A percentile compares a stretch with the other conserved stretches of the same genome.
These are phyloP conservation scores for Ctenomys sociabilis DNA, from an alignment of 2,113 vertebrate species.

Conservation along the genomic window DNA sequence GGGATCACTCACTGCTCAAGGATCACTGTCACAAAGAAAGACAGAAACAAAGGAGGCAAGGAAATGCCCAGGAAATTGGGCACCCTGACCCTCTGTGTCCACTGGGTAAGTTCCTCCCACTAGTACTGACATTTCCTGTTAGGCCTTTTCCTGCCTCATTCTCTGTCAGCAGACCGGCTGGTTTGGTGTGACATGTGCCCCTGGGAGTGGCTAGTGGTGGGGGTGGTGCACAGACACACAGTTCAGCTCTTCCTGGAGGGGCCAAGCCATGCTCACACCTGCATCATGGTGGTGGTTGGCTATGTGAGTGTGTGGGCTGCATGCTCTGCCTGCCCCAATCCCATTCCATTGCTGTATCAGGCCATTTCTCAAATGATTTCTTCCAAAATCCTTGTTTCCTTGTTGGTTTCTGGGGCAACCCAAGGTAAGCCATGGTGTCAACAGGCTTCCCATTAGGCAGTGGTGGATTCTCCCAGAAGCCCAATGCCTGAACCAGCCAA, in stretches of 20 bases:
- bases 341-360: background rate
- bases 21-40: background rate
- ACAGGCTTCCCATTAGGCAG: background rate
- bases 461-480: background rate
- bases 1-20: background rate
- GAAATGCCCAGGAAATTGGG: rapidly evolving
- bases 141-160: background rate
- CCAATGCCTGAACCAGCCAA: background rate
- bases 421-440: background rate
- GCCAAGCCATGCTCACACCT: background rate
- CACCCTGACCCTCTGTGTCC: rapidly evolving
- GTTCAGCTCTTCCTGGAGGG: background rate
- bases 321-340: background rate
- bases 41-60: background rate
- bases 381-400: background rate
- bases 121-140: background rate
- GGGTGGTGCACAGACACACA: background rate
- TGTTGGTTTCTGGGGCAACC: background rate
- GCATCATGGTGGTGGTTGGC: background rate
- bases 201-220: background rate
- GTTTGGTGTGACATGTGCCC: rapidly evolving
- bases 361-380: background rate
- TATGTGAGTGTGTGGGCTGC: rapidly evolving
- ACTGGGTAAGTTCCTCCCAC: background rate
- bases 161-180: background rate